phyloP scores from a whole-genome alignment of 2,888 invertebrate genomes.

The Hirtodrosophila alboralis region DNA sequence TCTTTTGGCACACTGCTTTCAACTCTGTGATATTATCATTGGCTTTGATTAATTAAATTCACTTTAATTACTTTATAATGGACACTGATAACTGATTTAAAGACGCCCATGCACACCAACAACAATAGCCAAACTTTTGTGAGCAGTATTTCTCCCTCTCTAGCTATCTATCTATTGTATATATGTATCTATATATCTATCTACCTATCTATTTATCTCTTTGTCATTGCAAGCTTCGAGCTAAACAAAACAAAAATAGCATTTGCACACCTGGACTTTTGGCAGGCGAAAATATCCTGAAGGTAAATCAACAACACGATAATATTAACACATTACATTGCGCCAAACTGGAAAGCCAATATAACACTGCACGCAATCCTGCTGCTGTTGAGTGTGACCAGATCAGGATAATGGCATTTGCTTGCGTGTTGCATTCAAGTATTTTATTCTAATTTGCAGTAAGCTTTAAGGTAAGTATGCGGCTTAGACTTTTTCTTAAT shows the following conservation, averaged over 20 bases:
- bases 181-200: neutral
- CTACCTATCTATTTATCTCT: neutral
- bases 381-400: slow-evolving; percentile 29
- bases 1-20: no score
- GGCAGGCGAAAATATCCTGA: slow-evolving; percentile 8
- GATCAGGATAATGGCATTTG: slow-evolving; percentile 17
- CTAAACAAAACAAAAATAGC: neutral
- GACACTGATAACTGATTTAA: slow-evolving; percentile 1
- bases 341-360: slow-evolving; percentile 24
- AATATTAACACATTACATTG: slow-evolving; percentile 36
- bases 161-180: neutral
- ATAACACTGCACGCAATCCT: slow-evolving; percentile 10
- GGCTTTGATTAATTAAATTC: slow-evolving; percentile 20
- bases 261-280: slow-evolving; percentile 14
- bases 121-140: slow-evolving; percentile 4
- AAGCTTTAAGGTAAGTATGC: neutral
- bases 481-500: neutral
- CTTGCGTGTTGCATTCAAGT: slow-evolving; percentile 24
- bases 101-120: slow-evolving; percentile 10
- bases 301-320: slow-evolving; percentile 17
- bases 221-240: slow-evolving; percentile 2
- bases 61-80: slow-evolving; percentile 14
- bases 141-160: neutral
- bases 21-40: no score
- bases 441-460: slow-evolving; percentile 14